Evolutionary conservation across 2,797 vertebrate species (phyloP).

Genomic region (Caiman crocodilus): DNA sequence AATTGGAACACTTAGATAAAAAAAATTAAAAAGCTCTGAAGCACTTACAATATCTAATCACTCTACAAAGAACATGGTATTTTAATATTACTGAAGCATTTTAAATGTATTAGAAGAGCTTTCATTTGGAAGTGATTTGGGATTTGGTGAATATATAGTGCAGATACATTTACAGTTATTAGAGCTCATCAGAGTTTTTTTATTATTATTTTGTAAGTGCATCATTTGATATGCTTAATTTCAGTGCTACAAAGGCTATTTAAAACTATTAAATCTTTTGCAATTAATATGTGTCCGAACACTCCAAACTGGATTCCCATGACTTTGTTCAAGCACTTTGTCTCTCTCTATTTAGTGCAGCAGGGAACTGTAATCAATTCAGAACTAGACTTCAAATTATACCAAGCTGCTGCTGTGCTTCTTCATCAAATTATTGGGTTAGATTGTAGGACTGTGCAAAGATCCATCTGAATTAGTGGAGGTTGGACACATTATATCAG

Average conservation of each 20-base stretch:
- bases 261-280: constrained; percentile 61
- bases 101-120: constrained; percentile 68
- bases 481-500: neutral
- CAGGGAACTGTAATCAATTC: neutral
- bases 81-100: constrained; percentile 52
- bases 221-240: constrained; percentile 61
- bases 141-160: neutral
- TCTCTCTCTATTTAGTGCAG: neutral
- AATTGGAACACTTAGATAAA: constrained; percentile 47
- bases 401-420: neutral
- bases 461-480: neutral
- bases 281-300: constrained; percentile 52
- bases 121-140: constrained; percentile 62
- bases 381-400: neutral
- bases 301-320: constrained; percentile 10
- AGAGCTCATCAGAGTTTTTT: constrained; percentile 46
- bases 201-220: constrained; percentile 49
- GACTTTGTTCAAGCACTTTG: neutral
- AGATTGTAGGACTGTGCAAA: neutral
- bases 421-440: neutral
- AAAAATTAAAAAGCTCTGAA: constrained; percentile 16
- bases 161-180: constrained; percentile 63
- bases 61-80: constrained; percentile 59
- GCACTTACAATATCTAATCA: constrained; percentile 57
- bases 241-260: constrained; percentile 52